These are phyloP conservation scores for Leptinotarsa defecta DNA, from an alignment of 1,140 invertebrate genomes.

Conservation along the genomic window DNA sequence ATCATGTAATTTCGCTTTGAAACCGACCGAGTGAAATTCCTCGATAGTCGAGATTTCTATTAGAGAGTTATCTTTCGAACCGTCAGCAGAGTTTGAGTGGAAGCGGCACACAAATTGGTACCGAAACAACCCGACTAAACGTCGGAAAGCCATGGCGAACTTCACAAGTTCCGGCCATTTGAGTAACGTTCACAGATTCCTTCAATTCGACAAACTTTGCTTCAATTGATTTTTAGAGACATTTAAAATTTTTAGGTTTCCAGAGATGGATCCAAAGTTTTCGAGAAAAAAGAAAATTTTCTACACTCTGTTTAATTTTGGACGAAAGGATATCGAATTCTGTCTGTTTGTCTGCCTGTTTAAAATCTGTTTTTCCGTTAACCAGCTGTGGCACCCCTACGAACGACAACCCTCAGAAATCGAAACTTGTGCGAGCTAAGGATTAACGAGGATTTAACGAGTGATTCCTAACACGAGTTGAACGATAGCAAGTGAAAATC, in stretches of 20 bases:
- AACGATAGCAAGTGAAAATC: too few relatives aligned
- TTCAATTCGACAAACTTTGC: slow-evolving; percentile 39
- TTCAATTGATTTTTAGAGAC: slow-evolving; percentile 32
- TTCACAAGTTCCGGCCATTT: slow-evolving; percentile 33
- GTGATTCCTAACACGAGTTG: too few relatives aligned
- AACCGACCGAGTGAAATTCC: background rate
- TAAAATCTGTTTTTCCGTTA: too few relatives aligned
- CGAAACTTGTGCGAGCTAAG: too few relatives aligned
- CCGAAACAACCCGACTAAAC: slow-evolving; percentile 1
- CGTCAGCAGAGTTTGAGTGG: background rate
- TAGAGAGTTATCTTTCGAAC: background rate
- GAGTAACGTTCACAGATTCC: slow-evolving; percentile 37
- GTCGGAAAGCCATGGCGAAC: slow-evolving; percentile 14
- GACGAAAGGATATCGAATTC: too few relatives aligned
- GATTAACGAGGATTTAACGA: too few relatives aligned
- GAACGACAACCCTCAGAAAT: too few relatives aligned
- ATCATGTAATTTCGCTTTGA: background rate
- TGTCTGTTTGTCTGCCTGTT: too few relatives aligned
- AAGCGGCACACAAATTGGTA: background rate
- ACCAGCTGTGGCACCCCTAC: too few relatives aligned
- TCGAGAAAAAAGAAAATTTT: too few relatives aligned
- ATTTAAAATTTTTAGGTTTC: background rate
- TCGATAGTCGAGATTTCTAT: background rate
- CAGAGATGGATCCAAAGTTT: too few relatives aligned
- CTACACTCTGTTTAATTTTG: too few relatives aligned